Evolutionary conservation across 2,888 invertebrate genomes (phyloP), one percentile per base, ranked within the genome.

Genomic region (Polymixis flavicincta): DNA sequence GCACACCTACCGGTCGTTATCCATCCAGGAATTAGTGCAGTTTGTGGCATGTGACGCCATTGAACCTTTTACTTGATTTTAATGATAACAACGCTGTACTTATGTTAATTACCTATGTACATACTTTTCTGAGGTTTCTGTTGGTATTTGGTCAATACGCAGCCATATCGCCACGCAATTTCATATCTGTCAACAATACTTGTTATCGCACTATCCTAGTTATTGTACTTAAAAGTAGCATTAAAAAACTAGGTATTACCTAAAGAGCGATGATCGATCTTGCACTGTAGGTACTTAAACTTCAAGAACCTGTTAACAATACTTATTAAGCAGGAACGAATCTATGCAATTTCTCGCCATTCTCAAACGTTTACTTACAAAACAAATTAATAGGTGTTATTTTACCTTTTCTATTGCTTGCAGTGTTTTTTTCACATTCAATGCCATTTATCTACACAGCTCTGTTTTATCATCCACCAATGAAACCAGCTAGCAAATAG

Each of bases 181-280:
- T 55, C 9, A 42, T 25, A 69, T 54, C 85, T 85, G 85, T 74
- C 57, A 74, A 83, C 82, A 83, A 83, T 70, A 65, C 11, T 74
- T 9, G 22, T 83, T 71, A 83, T 22, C 42, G 55, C 54, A 57
- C 83, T 50, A 82, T 57, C 42, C 55, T 67, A 82, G 28, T 45
- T 37, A 76, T 25, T 50, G 19, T 22, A 55, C 32, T 19, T 25
- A 22, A 28, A 60, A 54, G 19, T 22, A 48, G 28, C 32, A 65
- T 3, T 80, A n/a, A 14, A 61, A 25, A 32, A 63, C 13, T 25
- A n/a, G n/a, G n/a, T n/a, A 25, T n/a, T 57, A 74, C 32, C 19
- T 50, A 25, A 28, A 61, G 42, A 55, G 48, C 19, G 50, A 5
- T 45, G 48, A 25, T 60, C 25, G n/a, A 50, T 66, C 22, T 55